Conservation (phyloP, 2,113 vertebrate species). For the Pheucticus melanocephalus region DNA sequence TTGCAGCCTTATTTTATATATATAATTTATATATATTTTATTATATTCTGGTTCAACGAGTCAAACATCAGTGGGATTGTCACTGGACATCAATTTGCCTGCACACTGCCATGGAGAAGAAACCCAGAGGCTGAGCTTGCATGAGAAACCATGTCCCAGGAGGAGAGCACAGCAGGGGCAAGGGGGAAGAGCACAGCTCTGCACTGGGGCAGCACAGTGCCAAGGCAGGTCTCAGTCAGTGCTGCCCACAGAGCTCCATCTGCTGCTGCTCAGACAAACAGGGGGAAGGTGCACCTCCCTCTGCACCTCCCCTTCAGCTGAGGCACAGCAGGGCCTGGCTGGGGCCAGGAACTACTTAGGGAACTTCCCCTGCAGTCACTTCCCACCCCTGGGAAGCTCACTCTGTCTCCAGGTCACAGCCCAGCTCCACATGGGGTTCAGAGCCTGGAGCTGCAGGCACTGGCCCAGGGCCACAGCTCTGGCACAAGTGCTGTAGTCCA, state of each 20-base stretch:
- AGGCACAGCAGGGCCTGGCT: not conserved
- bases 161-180: not conserved
- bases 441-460: not conserved
- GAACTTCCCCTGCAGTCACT: not conserved
- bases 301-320: no score
- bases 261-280: not conserved
- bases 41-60: not conserved
- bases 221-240: fast-evolving
- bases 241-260: fast-evolving
- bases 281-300: not conserved
- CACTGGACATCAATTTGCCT: fast-evolving
- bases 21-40: not conserved
- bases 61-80: not conserved
- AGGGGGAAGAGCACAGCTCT: not conserved
- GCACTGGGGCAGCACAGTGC: not conserved
- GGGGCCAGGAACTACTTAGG: not conserved
- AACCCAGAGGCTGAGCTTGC: not conserved
- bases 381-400: not conserved
- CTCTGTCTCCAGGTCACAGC: not conserved
- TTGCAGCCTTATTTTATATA: not conserved
- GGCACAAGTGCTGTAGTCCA: not conserved
- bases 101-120: not conserved
- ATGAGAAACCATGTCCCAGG: fast-evolving
- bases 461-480: not conserved
- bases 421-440: not conserved